Base-by-base conservation (phyloP, 1,140 invertebrate species). In the Cecropterus lyciades region DNA sequence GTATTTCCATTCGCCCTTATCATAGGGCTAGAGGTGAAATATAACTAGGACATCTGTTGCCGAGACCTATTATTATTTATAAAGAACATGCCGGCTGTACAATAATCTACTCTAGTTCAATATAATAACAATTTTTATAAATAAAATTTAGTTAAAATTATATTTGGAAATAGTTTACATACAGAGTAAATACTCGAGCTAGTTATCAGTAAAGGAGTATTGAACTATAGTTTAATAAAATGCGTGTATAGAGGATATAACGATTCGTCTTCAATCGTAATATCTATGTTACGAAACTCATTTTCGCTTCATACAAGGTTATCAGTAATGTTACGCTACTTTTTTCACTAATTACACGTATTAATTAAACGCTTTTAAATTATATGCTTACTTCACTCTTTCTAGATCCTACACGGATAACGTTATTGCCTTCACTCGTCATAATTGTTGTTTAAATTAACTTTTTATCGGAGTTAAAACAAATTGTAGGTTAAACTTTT, bases 391-490 rank as follows among this genome's bases (percentile, higher is more conserved):
- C 91, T 84, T 92, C 88, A 59, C 91, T 92, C 66, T 92, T 91
- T 59, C 89, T 83, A 5, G 91, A 92, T 56, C 91, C 91, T 15
- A 92, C 91, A 53, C 83, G 84, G 43, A 92, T 83, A 65, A 84
- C 69, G 60, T 73, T 79, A 65, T 82, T 87, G 45, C 67, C 71
- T 68, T 84, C 71, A 72, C 43, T 60, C 65, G 57, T 72, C 78
- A 69, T 83, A 85, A 43, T 67, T 72, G 63, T 82, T 69, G 71
- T 66, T 81, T 69, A 88, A 79, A 82, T 14, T 43, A 43, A 14
- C 40, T 43, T 43, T 43, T 14, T 43, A 43, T 57, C 69, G 64
- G 69, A 40, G 65, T 76, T 69, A 52, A 62, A 77, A 76, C 59
- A 57, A 65, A 65, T 51, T 48, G 14, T 15, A 46, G 56, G 24